Evolutionary conservation across 2,888 invertebrate genomes (phyloP).

Genomic region (Hedya salicella): DNA sequence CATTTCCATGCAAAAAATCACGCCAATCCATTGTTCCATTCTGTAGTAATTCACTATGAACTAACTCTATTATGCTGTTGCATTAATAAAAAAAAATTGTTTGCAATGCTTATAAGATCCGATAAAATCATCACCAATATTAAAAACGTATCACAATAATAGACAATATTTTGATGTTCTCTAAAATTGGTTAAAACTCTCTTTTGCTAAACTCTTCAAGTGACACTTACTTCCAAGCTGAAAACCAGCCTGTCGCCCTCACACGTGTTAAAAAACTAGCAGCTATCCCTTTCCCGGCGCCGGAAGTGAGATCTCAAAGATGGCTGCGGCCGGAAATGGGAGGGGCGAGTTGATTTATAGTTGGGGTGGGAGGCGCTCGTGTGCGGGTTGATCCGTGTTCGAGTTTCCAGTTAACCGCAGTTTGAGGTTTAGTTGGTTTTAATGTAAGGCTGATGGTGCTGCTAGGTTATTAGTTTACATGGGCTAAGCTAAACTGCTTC

Average conservation of each 20-base stretch:
- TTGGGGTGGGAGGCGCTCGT: constrained; percentile 55
- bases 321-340: constrained; percentile 82
- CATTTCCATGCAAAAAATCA: too few species aligned
- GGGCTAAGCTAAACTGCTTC: not conserved
- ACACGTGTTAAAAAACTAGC: constrained; percentile 53
- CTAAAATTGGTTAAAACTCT: too few species aligned
- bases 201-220: not conserved
- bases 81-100: too few species aligned
- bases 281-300: constrained; percentile 58
- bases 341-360: constrained; percentile 81
- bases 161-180: too few species aligned
- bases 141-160: too few species aligned
- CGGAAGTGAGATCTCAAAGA: constrained; percentile 83
- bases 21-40: too few species aligned
- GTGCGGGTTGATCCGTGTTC: constrained; percentile 37
- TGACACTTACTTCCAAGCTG: constrained; percentile 1
- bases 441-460: constrained; percentile 9
- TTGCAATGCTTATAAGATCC: too few species aligned
- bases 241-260: constrained; percentile 9
- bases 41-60: too few species aligned
- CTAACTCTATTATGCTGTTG: too few species aligned
- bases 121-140: too few species aligned
- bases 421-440: constrained; percentile 20
- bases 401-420: constrained; percentile 33
- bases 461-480: not conserved